Base-by-base conservation (phyloP, 2,888 invertebrate genomes). In the Cyclophora albipunctata region DNA sequence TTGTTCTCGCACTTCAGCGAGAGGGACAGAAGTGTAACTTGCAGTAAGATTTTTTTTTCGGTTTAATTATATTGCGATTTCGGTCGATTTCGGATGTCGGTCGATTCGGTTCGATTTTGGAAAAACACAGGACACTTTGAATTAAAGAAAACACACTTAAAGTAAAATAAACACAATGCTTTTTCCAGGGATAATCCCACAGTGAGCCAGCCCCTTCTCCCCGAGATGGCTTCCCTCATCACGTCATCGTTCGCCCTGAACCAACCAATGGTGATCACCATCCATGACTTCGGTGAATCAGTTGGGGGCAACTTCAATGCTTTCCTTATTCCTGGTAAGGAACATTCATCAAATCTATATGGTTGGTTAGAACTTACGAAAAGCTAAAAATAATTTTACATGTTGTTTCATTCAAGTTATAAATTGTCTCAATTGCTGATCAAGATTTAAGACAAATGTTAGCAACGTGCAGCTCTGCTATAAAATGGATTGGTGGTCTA, bases 271-370 rank as follows among this genome's bases (percentile, higher is more conserved):
- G n/a, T 84, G 45, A 41, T 85, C 4, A 81, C 81, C 3, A 70
- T 84, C 43, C 87, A 88, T 54, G 73, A 55, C 55, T 2, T 62
- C 43, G 68, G 62, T 0, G 78, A 84, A 7, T 3, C 51, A 4
- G 81, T 75, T 2, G 50, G 55, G 7, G 81, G 81, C 51, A 87
- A 86, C 63, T 81, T 80, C 57, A 86, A 86, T 47, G 84, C 86
- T 7, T 79, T 78, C 54, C 49, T 78, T 5, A 57, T 80, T 2
- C 64, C 63, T 35, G 75, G 87, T 86, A 71, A 60, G 47, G 20
- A 20, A 20, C 20, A 20, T 20, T 20, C 20, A 20, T 20, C 20
- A 20, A 20, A 20, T 20, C 20, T 20, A 20, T 20, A 20, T 20
- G 20, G 20, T 20, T 20, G 20, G 20, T 20, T 20, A 20, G 20